Conservation (phyloP, 2,888 invertebrate species). For the Sericinus montela region DNA sequence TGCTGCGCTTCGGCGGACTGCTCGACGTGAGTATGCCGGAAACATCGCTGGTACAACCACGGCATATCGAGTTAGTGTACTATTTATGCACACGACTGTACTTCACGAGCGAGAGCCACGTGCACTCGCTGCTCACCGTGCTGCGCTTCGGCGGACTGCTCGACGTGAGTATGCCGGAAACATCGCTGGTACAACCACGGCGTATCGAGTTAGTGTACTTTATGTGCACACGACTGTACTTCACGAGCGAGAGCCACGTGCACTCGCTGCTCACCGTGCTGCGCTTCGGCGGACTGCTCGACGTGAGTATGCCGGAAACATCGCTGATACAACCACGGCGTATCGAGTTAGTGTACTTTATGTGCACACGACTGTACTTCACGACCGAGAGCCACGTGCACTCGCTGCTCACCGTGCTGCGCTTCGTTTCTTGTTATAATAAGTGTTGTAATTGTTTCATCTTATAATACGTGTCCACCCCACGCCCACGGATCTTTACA, state of each 20-base stretch:
- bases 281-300: conserved; percentile 93
- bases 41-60: too few relatives aligned
- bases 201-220: too few relatives aligned
- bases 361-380: conserved; percentile 17
- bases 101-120: conserved; percentile 97
- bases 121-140: conserved; percentile 97
- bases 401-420: conserved; percentile 95
- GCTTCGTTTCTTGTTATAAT: too few relatives aligned
- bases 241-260: conserved; percentile 98
- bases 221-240: too few relatives aligned
- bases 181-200: too few relatives aligned
- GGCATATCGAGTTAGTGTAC: too few relatives aligned
- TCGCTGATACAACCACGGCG: too few relatives aligned
- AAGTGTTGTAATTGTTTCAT: too few relatives aligned
- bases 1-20: conserved; percentile 94
- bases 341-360: too few relatives aligned
- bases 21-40: conserved; percentile 82
- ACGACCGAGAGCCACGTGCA: conserved; percentile 99
- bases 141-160: conserved; percentile 94
- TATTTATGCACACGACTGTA: too few relatives aligned
- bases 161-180: conserved; percentile 80
- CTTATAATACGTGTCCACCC: too few relatives aligned
- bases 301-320: conserved; percentile 76
- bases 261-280: conserved; percentile 98
- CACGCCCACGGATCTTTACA: too few relatives aligned